These are phyloP conservation scores for Psylliodes chrysocephalus DNA, from an alignment of 2,888 invertebrate genomes.

Conservation along the genomic window DNA sequence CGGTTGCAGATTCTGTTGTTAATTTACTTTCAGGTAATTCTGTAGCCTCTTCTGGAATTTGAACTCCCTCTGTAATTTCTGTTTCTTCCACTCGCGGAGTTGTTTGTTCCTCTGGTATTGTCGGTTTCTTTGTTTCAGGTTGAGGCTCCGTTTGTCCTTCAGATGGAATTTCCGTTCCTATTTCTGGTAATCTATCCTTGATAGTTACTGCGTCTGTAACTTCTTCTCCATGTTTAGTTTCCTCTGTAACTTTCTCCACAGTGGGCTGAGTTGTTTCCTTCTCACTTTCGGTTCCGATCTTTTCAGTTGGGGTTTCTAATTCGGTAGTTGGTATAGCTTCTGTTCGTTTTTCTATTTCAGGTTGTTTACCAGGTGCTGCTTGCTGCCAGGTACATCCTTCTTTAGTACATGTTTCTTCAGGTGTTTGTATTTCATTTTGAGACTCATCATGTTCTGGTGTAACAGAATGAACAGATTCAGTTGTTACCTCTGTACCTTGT, in stretches of 20 bases:
- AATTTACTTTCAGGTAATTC: background rate
- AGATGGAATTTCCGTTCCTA: slow-evolving; percentile 4
- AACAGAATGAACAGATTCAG: background rate
- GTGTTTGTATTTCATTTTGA: slow-evolving; percentile 34
- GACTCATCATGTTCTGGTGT: slow-evolving; percentile 28
- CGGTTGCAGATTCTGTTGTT: background rate
- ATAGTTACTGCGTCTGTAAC: slow-evolving; percentile 1
- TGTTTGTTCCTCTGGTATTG: too few species aligned
- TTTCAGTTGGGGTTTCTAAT: slow-evolving; percentile 2
- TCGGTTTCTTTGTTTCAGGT: background rate
- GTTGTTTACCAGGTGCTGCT: slow-evolving; percentile 21
- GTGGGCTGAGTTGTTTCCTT: background rate
- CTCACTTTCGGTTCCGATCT: background rate
- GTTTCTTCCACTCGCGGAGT: background rate
- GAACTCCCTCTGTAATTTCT: background rate
- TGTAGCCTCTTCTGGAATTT: background rate
- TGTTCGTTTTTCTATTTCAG: slow-evolving; percentile 27
- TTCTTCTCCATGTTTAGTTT: background rate
- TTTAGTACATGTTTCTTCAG: slow-evolving; percentile 18
- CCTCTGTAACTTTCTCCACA: background rate
- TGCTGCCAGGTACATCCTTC: slow-evolving; percentile 11
- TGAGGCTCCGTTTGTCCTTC: background rate
- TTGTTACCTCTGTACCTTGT: background rate
- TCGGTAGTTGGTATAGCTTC: slow-evolving; percentile 14
- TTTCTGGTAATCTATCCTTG: slow-evolving; percentile 26